A percentile compares a stretch with the other conserved stretches of the same genome.
Evolutionary conservation across 2,888 invertebrate genomes (phyloP).

Genomic region (Drosophila aldrichi): DNA sequence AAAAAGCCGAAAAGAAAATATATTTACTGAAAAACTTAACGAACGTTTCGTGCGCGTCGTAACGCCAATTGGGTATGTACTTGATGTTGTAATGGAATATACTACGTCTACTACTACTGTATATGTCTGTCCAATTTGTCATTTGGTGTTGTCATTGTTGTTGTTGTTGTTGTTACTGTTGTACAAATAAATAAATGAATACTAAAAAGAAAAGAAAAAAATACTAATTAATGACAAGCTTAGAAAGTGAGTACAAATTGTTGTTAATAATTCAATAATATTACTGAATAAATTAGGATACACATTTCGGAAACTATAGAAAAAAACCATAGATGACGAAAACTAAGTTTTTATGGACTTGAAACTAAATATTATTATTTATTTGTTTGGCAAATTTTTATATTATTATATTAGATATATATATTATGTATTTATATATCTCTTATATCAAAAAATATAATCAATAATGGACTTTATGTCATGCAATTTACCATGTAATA

Average conservation of each 20-base stretch:
- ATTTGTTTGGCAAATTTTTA: no score
- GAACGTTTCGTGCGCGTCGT: slow-evolving; percentile 39
- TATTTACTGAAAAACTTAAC: slow-evolving; percentile 1
- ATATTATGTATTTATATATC: not conserved
- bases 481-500: no score
- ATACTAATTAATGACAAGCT: slow-evolving; percentile 12
- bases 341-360: no score
- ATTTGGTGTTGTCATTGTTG: slow-evolving; percentile 31
- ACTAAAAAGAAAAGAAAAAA: not conserved
- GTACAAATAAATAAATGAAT: slow-evolving; percentile 7
- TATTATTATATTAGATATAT: no score
- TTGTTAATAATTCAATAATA: slow-evolving; percentile 17
- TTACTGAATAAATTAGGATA: not conserved
- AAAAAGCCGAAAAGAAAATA: not conserved
- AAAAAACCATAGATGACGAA: no score
- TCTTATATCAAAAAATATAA: not conserved
- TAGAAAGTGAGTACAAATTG: slow-evolving; percentile 48
- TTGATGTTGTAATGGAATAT: slow-evolving; percentile 84
- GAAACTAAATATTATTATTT: no score
- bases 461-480: no score
- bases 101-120: slow-evolving; percentile 60
- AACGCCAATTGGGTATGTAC: slow-evolving; percentile 80
- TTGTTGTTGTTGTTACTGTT: slow-evolving; percentile 26
- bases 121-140: slow-evolving; percentile 70
- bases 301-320: not conserved